phyloP scores from a whole-genome alignment of 2,888 invertebrate species.

The Chironomus tentans region DNA sequence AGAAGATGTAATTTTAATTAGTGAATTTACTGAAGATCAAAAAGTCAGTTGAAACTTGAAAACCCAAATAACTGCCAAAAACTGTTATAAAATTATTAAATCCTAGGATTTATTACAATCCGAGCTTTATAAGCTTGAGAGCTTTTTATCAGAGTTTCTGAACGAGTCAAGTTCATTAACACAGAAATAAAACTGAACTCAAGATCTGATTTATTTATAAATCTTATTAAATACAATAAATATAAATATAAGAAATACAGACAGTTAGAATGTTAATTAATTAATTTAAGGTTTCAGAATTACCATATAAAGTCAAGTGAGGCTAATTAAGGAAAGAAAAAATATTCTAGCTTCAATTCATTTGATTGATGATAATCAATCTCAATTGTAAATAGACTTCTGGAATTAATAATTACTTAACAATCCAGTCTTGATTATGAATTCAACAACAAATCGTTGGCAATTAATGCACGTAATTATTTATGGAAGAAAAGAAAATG shows the following conservation, averaged over 20 bases:
- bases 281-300: too few species aligned
- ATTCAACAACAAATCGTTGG: background rate
- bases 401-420: background rate
- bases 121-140: background rate
- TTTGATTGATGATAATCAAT: background rate
- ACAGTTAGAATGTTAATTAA: too few species aligned
- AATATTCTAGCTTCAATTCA: background rate
- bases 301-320: too few species aligned
- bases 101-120: background rate
- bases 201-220: background rate
- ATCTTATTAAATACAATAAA: too few species aligned
- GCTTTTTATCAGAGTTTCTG: background rate
- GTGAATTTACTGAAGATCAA: slow-evolving; percentile 28
- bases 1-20: slow-evolving; percentile 61
- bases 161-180: background rate
- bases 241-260: too few species aligned
- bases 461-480: slow-evolving; percentile 16
- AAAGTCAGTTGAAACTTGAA: background rate
- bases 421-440: background rate
- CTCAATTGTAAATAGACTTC: background rate
- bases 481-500: slow-evolving; percentile 10
- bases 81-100: background rate
- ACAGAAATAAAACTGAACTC: background rate
- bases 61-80: too few species aligned
- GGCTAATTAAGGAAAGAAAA: background rate